Percentiles rank a stretch among this genome's conserved stretches.
These are phyloP conservation scores for Pristionchus pacificus DNA, from an alignment of 1,140 invertebrate species.

Conservation along the genomic window DNA sequence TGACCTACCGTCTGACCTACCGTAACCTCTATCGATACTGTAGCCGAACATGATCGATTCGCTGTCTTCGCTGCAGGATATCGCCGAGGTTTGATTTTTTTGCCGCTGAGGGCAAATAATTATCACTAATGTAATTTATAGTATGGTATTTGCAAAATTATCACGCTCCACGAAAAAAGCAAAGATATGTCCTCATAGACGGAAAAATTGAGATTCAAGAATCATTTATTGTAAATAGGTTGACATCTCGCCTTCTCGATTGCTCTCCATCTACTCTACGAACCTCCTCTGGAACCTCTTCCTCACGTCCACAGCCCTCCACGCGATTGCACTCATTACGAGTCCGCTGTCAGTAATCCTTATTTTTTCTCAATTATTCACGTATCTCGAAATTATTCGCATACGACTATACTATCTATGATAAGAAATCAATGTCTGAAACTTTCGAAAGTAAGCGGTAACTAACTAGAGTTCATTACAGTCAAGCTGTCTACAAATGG, in stretches of 20 bases:
- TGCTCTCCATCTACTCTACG: conserved; percentile 39
- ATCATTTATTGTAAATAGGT: too few relatives aligned
- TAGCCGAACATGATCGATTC: too few relatives aligned
- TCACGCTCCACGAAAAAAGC: neutral
- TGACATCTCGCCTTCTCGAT: conserved; percentile 26
- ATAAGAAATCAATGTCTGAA: neutral
- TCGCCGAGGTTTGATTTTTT: too few relatives aligned
- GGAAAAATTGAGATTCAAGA: neutral
- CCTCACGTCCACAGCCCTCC: conserved; percentile 52
- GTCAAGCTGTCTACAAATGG: conserved; percentile 55
- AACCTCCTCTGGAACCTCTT: conserved; percentile 51
- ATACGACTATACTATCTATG: neutral
- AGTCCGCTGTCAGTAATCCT: conserved; percentile 45
- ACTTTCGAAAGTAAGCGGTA: conserved; percentile 1
- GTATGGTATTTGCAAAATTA: neutral
- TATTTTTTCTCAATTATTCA: neutral
- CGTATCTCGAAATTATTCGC: neutral
- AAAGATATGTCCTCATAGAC: conserved; percentile 6
- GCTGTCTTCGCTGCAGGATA: too few relatives aligned
- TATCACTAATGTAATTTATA: too few relatives aligned
- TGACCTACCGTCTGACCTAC: too few relatives aligned
- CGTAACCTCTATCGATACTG: too few relatives aligned
- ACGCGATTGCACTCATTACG: conserved; percentile 50
- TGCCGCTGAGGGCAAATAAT: too few relatives aligned
- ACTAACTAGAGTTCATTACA: conserved; percentile 30